Evolutionary conservation across 2,113 vertebrate species (phyloP).

Genomic region (Lamprologus tigripictilis): DNA sequence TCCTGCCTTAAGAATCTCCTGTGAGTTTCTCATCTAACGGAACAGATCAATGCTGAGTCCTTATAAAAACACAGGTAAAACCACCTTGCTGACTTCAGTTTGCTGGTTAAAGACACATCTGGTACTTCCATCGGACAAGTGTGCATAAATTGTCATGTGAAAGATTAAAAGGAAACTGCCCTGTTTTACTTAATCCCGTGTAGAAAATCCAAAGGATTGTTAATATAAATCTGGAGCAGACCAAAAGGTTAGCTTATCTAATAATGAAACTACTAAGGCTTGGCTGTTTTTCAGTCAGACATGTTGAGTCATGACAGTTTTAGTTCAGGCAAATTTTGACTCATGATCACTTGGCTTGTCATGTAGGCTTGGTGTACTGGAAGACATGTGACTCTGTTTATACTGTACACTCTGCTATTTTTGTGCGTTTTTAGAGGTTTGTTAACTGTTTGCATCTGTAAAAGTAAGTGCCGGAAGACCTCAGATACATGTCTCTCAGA

Average conservation of each 20-base stretch:
- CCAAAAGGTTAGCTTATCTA: slow-evolving; percentile 14
- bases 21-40: neutral
- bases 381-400: neutral
- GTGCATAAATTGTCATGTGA: neutral
- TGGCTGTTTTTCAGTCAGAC: neutral
- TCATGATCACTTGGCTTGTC: neutral
- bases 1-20: neutral
- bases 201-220: neutral
- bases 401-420: neutral
- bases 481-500: neutral
- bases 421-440: neutral
- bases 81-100: neutral
- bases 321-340: neutral
- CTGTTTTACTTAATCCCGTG: neutral
- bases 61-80: neutral
- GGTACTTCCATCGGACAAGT: neutral
- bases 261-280: slow-evolving; percentile 3
- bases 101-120: neutral
- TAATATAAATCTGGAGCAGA: neutral
- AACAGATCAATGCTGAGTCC: neutral
- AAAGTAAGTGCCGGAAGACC: neutral
- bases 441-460: neutral
- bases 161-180: slow-evolving; percentile 6
- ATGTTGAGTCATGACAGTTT: neutral
- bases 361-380: neutral